These are phyloP conservation scores for Cryptophagus acutangulus DNA, from an alignment of 2,888 invertebrate genomes.

Conservation along the genomic window DNA sequence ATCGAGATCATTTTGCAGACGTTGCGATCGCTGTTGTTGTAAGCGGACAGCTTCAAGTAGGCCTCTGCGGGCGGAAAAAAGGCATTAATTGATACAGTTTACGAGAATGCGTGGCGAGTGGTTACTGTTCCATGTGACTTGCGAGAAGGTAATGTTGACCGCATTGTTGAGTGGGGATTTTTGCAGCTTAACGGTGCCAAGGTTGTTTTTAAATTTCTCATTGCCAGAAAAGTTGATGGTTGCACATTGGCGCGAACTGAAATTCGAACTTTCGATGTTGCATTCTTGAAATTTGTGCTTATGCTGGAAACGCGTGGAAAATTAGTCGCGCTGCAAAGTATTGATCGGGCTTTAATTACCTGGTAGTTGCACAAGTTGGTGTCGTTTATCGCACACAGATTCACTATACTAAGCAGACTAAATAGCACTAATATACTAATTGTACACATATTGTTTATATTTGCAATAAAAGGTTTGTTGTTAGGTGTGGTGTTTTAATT, in stretches of 20 bases:
- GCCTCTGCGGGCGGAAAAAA: slow-evolving; percentile 23
- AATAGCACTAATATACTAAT: too few relatives aligned
- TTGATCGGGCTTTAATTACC: too few relatives aligned
- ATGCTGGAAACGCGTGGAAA: too few relatives aligned
- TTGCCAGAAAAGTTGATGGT: slow-evolving; percentile 10
- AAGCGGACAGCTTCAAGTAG: slow-evolving; percentile 22
- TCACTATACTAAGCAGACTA: too few relatives aligned
- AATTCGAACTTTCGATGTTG: background rate
- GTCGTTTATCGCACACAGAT: too few relatives aligned
- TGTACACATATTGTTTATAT: too few relatives aligned
- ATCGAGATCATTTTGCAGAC: slow-evolving; percentile 23
- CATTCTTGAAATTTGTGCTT: slow-evolving; percentile 2
- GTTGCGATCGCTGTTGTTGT: slow-evolving; percentile 13
- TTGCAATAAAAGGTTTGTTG: too few relatives aligned
- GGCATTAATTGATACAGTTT: background rate
- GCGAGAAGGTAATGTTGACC: background rate
- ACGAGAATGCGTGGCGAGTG: background rate
- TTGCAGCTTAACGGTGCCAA: slow-evolving; percentile 16
- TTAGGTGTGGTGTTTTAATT: too few relatives aligned
- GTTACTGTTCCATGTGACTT: too few relatives aligned
- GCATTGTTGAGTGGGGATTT: background rate
- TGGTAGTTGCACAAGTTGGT: too few relatives aligned
- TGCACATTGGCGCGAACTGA: slow-evolving; percentile 15
- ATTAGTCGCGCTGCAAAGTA: too few relatives aligned
- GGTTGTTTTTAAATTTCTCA: slow-evolving; percentile 15